Conservation (phyloP, 2,113 vertebrate genomes). For the Hippocampus zosterae region DNA sequence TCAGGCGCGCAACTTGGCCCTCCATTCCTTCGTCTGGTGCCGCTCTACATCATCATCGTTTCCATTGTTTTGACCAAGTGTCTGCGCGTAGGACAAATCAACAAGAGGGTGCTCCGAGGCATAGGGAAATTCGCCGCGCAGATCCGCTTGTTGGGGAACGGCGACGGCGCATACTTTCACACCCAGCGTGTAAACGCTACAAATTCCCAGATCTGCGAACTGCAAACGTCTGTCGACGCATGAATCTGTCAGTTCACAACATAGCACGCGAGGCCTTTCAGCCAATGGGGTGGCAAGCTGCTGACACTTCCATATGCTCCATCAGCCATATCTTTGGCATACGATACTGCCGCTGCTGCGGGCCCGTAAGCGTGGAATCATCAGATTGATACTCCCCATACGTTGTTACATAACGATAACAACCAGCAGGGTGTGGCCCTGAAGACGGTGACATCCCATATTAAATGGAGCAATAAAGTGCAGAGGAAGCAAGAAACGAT, state of each 20-base stretch:
- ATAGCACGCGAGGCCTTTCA: conserved; percentile 16
- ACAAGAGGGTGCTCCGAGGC: conserved; percentile 23
- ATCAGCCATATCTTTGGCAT: not conserved
- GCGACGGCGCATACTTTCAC: conserved; percentile 51
- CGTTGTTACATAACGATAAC: not conserved
- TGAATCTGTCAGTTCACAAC: conserved; percentile 50
- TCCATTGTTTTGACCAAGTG: conserved; percentile 40
- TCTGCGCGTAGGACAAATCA: conserved; percentile 40
- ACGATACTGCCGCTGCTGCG: not conserved
- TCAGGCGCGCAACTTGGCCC: conserved; percentile 21
- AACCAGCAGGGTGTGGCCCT: not conserved
- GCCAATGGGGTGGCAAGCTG: conserved; percentile 24
- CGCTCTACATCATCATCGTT: conserved; percentile 50
- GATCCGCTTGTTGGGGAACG: conserved; percentile 36
- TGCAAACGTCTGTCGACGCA: conserved; percentile 55
- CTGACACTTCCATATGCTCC: conserved; percentile 4
- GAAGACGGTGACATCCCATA: too few species aligned
- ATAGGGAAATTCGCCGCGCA: conserved; percentile 28
- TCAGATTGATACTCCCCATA: not conserved
- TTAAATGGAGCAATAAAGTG: too few species aligned
- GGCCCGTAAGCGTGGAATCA: too few species aligned
- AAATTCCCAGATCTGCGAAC: conserved; percentile 50
- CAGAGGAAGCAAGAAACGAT: too few species aligned
- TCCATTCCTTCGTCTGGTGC: conserved; percentile 10
- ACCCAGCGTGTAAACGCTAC: conserved; percentile 46